Conservation (phyloP, 2,888 invertebrate species). For the Agrotis puta region DNA sequence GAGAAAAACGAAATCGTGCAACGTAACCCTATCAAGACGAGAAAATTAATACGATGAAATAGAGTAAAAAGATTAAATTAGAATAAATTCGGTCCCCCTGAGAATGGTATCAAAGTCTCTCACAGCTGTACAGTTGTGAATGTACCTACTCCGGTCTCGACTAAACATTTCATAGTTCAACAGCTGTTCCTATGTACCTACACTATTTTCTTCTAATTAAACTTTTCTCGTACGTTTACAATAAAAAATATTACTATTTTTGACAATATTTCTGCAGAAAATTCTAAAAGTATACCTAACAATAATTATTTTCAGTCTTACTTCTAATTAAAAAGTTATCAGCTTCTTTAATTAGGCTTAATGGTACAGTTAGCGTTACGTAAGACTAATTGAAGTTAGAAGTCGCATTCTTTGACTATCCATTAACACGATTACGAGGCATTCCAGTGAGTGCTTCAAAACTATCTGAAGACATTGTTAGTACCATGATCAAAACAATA, state of each 20-base stretch:
- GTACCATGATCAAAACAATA: too few species aligned
- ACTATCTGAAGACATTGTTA: too few species aligned
- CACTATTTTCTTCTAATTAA: too few species aligned
- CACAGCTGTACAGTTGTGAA: background rate
- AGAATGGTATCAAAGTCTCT: background rate
- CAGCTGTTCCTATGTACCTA: too few species aligned
- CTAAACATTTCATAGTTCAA: background rate
- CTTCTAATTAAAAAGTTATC: background rate
- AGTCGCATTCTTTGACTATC: background rate
- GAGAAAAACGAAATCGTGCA: constrained; percentile 21
- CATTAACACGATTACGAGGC: constrained; percentile 4
- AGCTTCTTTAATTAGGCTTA: too few species aligned
- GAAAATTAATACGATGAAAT: background rate
- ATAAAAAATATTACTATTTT: background rate
- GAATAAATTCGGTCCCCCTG: background rate
- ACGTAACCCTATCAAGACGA: constrained; percentile 10
- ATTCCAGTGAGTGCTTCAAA: background rate
- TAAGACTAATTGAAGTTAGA: background rate
- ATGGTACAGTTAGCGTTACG: too few species aligned
- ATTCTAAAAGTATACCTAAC: background rate
- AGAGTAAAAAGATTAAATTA: background rate
- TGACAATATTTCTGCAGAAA: background rate
- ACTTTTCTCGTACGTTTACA: background rate
- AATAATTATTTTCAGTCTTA: background rate
- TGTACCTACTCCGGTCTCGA: too few species aligned